Base-by-base conservation (phyloP, 2,888 invertebrate genomes). In the Thereva unica region DNA sequence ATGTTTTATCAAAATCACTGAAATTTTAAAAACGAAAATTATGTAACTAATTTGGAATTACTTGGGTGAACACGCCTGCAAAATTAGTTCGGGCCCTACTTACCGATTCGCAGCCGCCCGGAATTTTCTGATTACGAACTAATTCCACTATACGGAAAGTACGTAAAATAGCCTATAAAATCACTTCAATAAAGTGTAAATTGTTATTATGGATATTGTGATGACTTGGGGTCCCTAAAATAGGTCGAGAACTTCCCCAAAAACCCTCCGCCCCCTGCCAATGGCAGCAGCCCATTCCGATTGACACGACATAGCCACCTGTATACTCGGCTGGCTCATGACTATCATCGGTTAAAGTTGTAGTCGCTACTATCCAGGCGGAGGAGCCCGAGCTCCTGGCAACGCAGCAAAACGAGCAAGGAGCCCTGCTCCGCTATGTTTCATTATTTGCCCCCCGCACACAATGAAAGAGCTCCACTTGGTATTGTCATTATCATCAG, bases 401-500 rank as follows among this genome's bases (percentile, higher is more conserved):
- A 23, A 23, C 1, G 23, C 23, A 23, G 23, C 23, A 23, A 23
- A 23, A 2, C 23, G 23, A 59, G 23, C 47, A 61, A 61, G 61
- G 50, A 61, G 61, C 61, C 50, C 23, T 23, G 23, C 23, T 61
- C 61, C 50, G 61, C 50, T 61, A 61, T 50, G 61, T 61, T 61
- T 61, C 61, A 49, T 61, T 61, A 61, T 61, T 61, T 61, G 61
- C 61, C 34, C 42, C 61, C 40, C 61, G 42, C 42, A 61, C 50
- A 61, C 10, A 9, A 34, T 41, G 40, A 55, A 41, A 61, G 42
- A 23, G 61, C 50, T 61, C 61, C 23, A 23, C 23, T 61, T 61
- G 61, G 61, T 61, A 61, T 61, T 61, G 61, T 61, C 61, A 61
- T 61, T 61, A 61, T 61, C 61, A 61, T 61, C 50, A 50, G 61